Evolutionary conservation across 2,888 invertebrate species (phyloP), one percentile per base, ranked within the genome.

Genomic region (Oasisia sp.): DNA sequence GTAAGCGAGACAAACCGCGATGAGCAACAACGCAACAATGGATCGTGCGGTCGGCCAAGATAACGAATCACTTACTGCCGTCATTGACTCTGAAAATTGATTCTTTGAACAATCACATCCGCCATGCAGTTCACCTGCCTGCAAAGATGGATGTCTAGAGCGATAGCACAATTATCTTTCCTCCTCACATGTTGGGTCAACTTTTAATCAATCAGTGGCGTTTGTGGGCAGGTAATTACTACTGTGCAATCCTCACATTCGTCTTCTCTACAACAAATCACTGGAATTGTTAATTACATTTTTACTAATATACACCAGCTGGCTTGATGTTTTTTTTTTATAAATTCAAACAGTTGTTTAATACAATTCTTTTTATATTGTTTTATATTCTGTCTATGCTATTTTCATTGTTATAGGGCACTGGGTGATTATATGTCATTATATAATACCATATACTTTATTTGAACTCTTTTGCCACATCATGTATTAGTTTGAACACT

Each of bases 51-150:
- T 74, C 74, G n/a, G 74, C 74, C 19, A 74, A 74, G 74, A 74
- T 74, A 74, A 74, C 74, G 74, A 74, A 74, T 74, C 74, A 74
- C 27, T 74, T n/a, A 19, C 74, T 27, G 27, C n/a, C 74, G 7
- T 74, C 74, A 74, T 74, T 74, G 74, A 74, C 74, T 27, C 74
- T n/a, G 74, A 74, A 74, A 74, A 74, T 74, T 74, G 74, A 74
- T 74, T 74, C 74, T 74, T 74, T 74, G 74, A 74, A 74, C 74
- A 74, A 74, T 74, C 74, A 74, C 74, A 74, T 74, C 74, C 74
- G 74, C 74, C 74, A 74, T 74, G 74, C 74, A 27, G 14, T 74
- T 74, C 74, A 74, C 74, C 74, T 74, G 74, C 74, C 74, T 74
- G 74, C 74, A 74, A 74, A 74, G 74, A 74, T 74, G 74, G 74